These are phyloP conservation scores for Allobates femoralis DNA, from an alignment of 2,797 vertebrate genomes.

Conservation along the genomic window DNA sequence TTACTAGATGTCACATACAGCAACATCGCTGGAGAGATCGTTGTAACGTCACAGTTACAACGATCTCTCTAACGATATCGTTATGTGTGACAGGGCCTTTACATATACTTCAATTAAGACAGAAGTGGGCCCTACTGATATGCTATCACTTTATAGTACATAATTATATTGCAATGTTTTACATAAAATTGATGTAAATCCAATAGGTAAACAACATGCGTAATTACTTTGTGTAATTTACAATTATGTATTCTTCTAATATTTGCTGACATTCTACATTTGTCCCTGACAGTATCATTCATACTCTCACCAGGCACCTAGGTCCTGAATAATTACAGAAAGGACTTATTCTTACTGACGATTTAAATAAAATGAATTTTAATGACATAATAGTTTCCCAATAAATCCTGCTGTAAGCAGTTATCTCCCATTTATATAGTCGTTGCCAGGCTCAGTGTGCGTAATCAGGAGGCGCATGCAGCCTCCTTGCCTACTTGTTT, in stretches of 20 bases:
- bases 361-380: background rate
- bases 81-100: too few species aligned
- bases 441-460: background rate
- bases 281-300: background rate
- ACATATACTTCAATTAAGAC: too few species aligned
- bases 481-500: slow-evolving; percentile 32
- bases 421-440: background rate
- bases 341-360: too few species aligned
- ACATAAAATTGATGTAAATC: background rate
- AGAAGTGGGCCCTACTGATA: too few species aligned
- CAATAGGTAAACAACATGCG: background rate
- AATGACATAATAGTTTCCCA: background rate
- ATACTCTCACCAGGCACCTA: background rate
- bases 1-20: too few species aligned
- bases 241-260: background rate
- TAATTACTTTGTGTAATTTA: background rate
- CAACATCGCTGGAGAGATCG: too few species aligned
- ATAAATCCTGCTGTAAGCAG: background rate
- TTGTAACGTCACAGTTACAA: too few species aligned
- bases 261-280: background rate
- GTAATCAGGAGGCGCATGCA: slow-evolving; percentile 10
- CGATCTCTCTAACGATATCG: too few species aligned
- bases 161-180: background rate
- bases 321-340: background rate
- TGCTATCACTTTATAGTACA: too few species aligned